Evolutionary conservation across 2,113 vertebrate species (phyloP), one percentile per base, ranked within the genome.

Genomic region (Bubo blakistoni): DNA sequence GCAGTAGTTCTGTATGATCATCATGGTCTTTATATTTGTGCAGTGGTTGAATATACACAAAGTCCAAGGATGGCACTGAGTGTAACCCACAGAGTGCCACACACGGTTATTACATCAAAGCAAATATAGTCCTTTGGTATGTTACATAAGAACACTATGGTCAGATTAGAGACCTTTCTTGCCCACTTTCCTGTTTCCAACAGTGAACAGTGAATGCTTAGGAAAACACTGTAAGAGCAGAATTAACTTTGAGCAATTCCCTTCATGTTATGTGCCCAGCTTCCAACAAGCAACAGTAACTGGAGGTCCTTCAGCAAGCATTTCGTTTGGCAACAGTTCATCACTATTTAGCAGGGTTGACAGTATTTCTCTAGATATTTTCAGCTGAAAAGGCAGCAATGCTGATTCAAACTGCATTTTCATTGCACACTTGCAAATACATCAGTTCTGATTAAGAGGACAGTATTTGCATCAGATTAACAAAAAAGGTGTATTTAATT

Each of bases 131-230:
- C 16, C 27, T 91, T 81, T 86, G 44, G n/a, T 61, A 89, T 24
- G 34, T 30, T 58, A 19, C 13, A 6, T 55, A 58, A 78, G 76
- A 94, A 91, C 38, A 55, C 10, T 59, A 29, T 47, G 69, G 65
- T 81, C 72, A 86, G 51, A 91, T 63, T 86, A 94, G 88, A 92
- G 67, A 81, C 81, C 51, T 81, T 47, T 81, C 77, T 78, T 94
- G 67, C 25, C n/a, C 51, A 38, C 80, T 91, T 90, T 62, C 63
- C 51, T 62, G 21, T 66, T 92, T 63, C 83, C 69, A 95, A 1
- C 38, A 77, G 59, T 62, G 83, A 92, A 83, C n/a, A 86, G 30
- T 27, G 52, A 94, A 80, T 36, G 36, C 46, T 88, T 93, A 90
- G 29, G n/a, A 92, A 96, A 94, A 88, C 22, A 88, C 2, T 58